These are phyloP conservation scores for Lagorchestes hirsutus DNA, from an alignment of 2,797 vertebrate genomes.

Conservation along the genomic window DNA sequence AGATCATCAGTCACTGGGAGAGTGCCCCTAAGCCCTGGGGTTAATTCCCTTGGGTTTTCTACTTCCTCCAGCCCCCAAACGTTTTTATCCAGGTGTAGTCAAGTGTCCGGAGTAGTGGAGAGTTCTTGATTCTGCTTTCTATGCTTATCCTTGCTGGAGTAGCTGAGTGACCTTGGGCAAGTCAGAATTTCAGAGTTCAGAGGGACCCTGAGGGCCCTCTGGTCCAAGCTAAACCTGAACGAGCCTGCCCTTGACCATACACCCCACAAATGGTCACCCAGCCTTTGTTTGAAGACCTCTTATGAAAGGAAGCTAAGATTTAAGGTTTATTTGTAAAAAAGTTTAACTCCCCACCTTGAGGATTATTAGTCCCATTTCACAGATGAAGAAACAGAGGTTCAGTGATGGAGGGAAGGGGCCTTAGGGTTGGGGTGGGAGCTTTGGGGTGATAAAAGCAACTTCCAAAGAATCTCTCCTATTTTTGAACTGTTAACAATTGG, in stretches of 20 bases:
- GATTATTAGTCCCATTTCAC: not conserved
- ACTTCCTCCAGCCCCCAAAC: not conserved
- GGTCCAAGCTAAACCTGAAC: not conserved
- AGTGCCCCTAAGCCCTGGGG: not conserved
- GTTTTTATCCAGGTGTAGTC: not conserved
- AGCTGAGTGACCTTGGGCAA: not conserved
- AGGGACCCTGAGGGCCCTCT: not conserved
- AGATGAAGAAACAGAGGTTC: not conserved
- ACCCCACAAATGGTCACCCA: not conserved
- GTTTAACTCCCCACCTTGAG: not conserved
- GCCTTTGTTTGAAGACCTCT: not conserved
- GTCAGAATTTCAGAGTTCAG: not conserved
- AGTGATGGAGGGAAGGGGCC: not conserved
- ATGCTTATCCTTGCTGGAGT: not conserved
- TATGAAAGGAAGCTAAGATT: not conserved
- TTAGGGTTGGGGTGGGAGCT: not conserved
- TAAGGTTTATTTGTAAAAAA: not conserved
- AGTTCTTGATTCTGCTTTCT: not conserved
- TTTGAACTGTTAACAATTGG: not conserved
- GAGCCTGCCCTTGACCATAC: not conserved
- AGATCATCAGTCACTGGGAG: not conserved
- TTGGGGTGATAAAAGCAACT: not conserved
- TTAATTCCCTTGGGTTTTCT: not conserved
- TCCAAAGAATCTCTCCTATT: not conserved
- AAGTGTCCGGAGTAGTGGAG: not conserved